Evolutionary conservation across 2,888 invertebrate genomes (phyloP).

Genomic region (Acleris literana): DNA sequence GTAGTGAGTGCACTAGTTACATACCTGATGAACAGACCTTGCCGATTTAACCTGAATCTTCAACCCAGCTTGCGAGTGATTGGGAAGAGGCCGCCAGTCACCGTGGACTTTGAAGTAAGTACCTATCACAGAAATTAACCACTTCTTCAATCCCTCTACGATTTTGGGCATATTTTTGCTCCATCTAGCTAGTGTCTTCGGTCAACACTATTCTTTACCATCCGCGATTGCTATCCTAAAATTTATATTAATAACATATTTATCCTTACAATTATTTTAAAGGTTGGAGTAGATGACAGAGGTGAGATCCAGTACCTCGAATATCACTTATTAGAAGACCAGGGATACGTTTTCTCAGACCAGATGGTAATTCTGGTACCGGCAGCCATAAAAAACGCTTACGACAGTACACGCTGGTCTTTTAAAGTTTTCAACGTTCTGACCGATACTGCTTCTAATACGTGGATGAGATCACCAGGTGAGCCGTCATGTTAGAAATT

Average conservation of each 20-base stretch:
- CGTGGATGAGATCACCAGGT: conserved; percentile 88
- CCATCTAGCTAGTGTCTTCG: too few species aligned
- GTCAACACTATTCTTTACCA: too few species aligned
- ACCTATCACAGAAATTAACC: background rate
- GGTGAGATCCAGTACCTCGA: conserved; percentile 88
- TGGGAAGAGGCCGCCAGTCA: conserved; percentile 86
- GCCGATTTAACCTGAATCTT: conserved; percentile 87
- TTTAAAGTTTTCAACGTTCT: conserved; percentile 66
- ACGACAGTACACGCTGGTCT: conserved; percentile 79
- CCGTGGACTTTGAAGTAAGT: conserved; percentile 85
- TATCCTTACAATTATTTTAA: too few species aligned
- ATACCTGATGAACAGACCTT: conserved; percentile 85
- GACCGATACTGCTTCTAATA: conserved; percentile 87
- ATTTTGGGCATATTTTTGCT: too few species aligned
- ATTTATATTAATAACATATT: too few species aligned
- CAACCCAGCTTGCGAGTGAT: conserved; percentile 88
- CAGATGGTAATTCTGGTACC: conserved; percentile 56
- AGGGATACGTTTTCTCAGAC: conserved; percentile 83
- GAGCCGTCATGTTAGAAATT: conserved; percentile 34
- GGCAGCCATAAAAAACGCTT: conserved; percentile 81
- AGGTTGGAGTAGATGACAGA: conserved; percentile 81
- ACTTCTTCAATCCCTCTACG: too few species aligned
- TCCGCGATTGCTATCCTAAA: too few species aligned
- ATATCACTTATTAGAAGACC: conserved; percentile 79
- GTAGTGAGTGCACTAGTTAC: conserved; percentile 89